Conservation (phyloP, 2,797 vertebrate species). For the Pterois miles region DNA sequence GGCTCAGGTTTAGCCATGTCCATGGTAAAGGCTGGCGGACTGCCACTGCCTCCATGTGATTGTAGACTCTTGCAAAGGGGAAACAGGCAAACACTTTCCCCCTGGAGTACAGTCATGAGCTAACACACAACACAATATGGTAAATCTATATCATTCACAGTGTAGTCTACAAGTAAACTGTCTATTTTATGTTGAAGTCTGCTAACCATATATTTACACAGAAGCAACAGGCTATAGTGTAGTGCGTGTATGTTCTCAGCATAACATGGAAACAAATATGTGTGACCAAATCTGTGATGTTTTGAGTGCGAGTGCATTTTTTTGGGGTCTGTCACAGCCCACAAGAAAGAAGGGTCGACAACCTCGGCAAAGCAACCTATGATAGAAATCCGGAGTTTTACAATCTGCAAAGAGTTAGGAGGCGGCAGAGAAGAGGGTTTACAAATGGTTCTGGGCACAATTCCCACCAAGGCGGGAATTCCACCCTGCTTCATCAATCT, state of each 20-base stretch:
- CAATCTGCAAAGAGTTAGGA: constrained; percentile 80
- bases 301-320: constrained; percentile 30
- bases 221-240: constrained; percentile 27
- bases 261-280: constrained; percentile 25
- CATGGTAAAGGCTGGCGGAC: constrained; percentile 47
- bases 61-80: constrained; percentile 38
- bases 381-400: constrained; percentile 74
- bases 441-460: constrained; percentile 80
- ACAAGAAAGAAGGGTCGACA: constrained; percentile 41
- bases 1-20: constrained; percentile 65
- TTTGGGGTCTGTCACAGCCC: constrained; percentile 33
- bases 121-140: constrained; percentile 41
- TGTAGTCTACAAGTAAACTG: constrained; percentile 57
- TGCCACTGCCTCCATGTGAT: constrained; percentile 50
- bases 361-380: constrained; percentile 61
- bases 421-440: constrained; percentile 68
- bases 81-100: constrained; percentile 44
- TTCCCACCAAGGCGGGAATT: constrained; percentile 78
- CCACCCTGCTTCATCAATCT: constrained; percentile 79
- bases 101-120: constrained; percentile 29
- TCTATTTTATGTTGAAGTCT: constrained; percentile 51
- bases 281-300: constrained; percentile 21
- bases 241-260: constrained; percentile 13
- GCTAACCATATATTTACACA: constrained; percentile 62
- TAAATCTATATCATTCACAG: constrained; percentile 43